Conservation (phyloP, 2,888 invertebrate species). For the Mechanitis messenoides region DNA sequence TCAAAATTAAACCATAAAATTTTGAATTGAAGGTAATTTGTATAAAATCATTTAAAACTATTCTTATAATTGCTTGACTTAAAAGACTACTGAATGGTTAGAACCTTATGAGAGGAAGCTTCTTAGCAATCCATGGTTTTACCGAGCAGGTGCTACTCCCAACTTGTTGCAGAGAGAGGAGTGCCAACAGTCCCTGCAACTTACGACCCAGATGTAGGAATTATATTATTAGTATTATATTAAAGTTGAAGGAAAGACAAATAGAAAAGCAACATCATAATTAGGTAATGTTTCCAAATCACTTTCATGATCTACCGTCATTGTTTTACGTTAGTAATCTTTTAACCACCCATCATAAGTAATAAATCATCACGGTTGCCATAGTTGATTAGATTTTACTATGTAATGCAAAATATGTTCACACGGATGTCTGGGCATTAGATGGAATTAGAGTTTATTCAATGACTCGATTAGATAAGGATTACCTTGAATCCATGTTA, state of each 20-base stretch:
- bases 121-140: no score
- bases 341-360: not conserved
- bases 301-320: no score
- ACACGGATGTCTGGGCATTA: not conserved
- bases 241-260: no score
- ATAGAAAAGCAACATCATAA: not conserved
- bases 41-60: not conserved
- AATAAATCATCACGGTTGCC: not conserved
- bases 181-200: no score
- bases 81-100: no score
- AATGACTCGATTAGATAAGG: conserved; percentile 6
- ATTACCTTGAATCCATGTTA: conserved; percentile 2
- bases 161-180: no score
- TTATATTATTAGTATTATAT: no score
- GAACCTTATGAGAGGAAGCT: no score
- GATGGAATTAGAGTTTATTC: conserved; percentile 2
- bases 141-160: no score
- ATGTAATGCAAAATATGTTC: conserved; percentile 5
- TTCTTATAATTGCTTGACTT: not conserved
- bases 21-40: not conserved
- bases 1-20: conserved; percentile 13
- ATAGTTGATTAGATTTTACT: not conserved
- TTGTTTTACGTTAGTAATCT: not conserved
- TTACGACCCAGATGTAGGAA: no score
- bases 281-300: no score